A percentile compares a stretch with the other conserved stretches of the same genome.
Evolutionary conservation across 2,113 vertebrate species (phyloP).

Genomic region (Chauna torquata): DNA sequence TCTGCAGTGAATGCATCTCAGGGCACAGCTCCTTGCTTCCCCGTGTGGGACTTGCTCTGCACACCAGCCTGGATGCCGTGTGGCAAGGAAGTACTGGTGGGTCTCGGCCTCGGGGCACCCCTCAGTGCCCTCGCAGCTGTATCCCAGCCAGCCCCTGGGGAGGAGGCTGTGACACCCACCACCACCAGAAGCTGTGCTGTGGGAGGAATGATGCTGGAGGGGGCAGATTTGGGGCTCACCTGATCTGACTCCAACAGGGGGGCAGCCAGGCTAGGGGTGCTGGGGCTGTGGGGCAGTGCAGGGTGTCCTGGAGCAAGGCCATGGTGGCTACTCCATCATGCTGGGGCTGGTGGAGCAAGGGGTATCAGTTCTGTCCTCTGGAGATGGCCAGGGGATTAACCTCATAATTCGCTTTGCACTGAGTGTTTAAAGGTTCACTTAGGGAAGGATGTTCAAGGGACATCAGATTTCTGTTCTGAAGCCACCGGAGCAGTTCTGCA

Average conservation of each 20-base stretch:
- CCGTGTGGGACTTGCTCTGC: not conserved
- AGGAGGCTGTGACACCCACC: fast-evolving
- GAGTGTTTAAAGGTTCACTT: not conserved
- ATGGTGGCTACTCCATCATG: fast-evolving
- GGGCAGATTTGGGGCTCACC: not conserved
- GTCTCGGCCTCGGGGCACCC: not conserved
- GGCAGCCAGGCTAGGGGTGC: fast-evolving
- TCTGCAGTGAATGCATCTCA: not conserved
- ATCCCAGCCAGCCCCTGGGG: not conserved
- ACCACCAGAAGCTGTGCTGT: fast-evolving
- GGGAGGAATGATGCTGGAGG: not conserved
- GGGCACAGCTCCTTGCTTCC: not conserved
- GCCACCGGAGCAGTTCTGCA: not conserved
- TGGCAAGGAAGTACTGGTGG: not conserved
- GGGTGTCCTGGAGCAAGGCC: not conserved
- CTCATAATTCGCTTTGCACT: not conserved
- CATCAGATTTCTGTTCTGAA: not conserved
- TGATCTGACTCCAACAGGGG: not conserved
- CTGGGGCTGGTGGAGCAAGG: fast-evolving
- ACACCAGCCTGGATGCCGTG: not conserved
- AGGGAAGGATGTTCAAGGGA: not conserved
- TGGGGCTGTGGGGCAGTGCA: fast-evolving
- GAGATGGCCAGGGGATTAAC: not conserved
- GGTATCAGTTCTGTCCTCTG: not conserved
- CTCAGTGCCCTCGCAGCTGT: not conserved